Conservation (phyloP, 2,888 invertebrate species). For the Lithophane leautieri region DNA sequence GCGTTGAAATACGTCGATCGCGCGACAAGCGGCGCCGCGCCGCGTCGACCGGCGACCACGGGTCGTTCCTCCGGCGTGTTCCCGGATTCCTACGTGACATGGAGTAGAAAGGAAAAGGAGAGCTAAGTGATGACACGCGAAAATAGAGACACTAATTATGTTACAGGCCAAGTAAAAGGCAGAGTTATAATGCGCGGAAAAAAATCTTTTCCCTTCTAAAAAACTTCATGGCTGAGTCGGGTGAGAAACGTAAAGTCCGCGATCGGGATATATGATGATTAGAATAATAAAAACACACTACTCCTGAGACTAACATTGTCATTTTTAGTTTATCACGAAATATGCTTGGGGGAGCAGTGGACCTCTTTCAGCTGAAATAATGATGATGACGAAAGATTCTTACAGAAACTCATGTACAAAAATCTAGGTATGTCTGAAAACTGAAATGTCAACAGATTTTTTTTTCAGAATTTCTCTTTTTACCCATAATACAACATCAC, state of each 20-base stretch:
- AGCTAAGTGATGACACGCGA: neutral
- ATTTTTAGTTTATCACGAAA: neutral
- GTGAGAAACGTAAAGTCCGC: neutral
- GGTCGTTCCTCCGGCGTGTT: constrained; percentile 69
- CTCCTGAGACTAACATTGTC: neutral
- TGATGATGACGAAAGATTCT: neutral
- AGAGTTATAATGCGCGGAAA: neutral
- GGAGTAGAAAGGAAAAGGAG: constrained; percentile 19
- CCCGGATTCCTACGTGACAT: constrained; percentile 79
- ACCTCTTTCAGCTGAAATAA: no score
- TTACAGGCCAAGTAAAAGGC: neutral
- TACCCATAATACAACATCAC: neutral
- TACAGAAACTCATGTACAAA: neutral
- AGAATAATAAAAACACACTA: neutral
- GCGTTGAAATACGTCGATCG: constrained; percentile 55
- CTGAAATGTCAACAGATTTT: neutral
- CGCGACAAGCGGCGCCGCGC: constrained; percentile 43
- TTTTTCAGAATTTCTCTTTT: neutral
- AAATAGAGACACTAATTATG: no score
- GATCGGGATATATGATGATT: neutral
- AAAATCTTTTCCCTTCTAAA: neutral
- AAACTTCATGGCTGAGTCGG: neutral
- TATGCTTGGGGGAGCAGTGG: neutral
- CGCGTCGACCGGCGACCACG: constrained; percentile 52
- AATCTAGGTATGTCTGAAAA: neutral